These are phyloP conservation scores for Budorcas taxicolor DNA, from an alignment of 2,113 vertebrate genomes.

Conservation along the genomic window DNA sequence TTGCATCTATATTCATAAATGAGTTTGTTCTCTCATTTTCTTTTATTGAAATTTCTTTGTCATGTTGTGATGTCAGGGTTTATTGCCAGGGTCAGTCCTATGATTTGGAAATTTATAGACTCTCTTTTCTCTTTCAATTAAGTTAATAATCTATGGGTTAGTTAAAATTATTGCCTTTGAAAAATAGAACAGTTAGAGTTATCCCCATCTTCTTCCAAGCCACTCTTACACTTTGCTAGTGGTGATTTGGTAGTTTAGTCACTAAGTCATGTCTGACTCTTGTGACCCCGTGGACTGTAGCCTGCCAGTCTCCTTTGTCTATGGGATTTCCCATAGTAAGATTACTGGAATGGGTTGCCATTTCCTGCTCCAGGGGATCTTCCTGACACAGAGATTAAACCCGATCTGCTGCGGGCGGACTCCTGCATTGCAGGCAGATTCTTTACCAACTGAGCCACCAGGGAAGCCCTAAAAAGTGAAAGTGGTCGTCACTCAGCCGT, in stretches of 20 bases:
- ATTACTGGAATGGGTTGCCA: not conserved
- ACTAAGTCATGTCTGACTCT: not conserved
- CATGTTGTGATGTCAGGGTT: not conserved
- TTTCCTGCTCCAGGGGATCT: not conserved
- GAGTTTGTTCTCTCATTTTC: not conserved
- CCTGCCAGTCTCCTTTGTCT: not conserved
- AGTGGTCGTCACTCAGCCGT: not conserved
- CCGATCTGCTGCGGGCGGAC: fast-evolving
- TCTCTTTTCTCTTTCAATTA: not conserved
- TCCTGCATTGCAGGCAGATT: not conserved
- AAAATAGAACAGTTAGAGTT: not conserved
- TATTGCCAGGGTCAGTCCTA: not conserved
- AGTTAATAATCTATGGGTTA: not conserved
- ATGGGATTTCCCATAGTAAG: not conserved
- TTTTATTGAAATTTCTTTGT: not conserved
- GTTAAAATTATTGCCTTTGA: not conserved
- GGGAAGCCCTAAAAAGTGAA: not conserved
- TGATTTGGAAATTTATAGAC: not conserved
- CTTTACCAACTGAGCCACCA: not conserved
- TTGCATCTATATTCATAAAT: not conserved
- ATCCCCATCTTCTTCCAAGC: not conserved
- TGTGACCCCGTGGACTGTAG: not conserved
- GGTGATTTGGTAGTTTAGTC: not conserved
- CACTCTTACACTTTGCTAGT: not conserved
- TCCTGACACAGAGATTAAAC: not conserved